These are phyloP conservation scores for Eurois occulta DNA, from an alignment of 2,888 invertebrate genomes.

Conservation along the genomic window DNA sequence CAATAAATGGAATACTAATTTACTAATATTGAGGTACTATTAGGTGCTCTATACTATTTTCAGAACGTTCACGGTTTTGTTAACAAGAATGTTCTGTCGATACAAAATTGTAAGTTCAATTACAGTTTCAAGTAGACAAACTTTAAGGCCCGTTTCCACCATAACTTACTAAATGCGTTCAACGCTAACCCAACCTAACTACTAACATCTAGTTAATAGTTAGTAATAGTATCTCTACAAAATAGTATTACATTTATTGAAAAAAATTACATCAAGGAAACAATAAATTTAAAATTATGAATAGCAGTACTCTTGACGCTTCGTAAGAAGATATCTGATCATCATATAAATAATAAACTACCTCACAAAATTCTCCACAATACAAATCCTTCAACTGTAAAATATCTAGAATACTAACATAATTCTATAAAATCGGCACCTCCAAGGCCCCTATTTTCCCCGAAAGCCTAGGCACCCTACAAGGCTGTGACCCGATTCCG, in stretches of 20 bases:
- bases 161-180: too few species aligned
- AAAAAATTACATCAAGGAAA: background rate
- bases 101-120: too few species aligned
- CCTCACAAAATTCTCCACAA: background rate
- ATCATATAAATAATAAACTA: background rate
- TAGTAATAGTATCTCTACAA: background rate
- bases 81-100: too few species aligned
- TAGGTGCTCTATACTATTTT: too few species aligned
- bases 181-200: too few species aligned
- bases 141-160: too few species aligned
- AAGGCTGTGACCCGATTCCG: slow-evolving; percentile 60
- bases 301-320: background rate
- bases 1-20: too few species aligned
- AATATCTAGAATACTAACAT: background rate
- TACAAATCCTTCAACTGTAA: background rate
- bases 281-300: background rate
- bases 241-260: background rate
- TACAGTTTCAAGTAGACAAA: too few species aligned
- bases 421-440: slow-evolving; percentile 6
- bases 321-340: background rate
- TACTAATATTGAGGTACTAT: too few species aligned
- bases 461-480: slow-evolving; percentile 33
- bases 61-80: too few species aligned
- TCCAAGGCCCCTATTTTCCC: slow-evolving; percentile 9
- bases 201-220: too few species aligned